Conservation (phyloP, 2,797 vertebrate genomes). For the Aselliscus stoliczkanus region DNA sequence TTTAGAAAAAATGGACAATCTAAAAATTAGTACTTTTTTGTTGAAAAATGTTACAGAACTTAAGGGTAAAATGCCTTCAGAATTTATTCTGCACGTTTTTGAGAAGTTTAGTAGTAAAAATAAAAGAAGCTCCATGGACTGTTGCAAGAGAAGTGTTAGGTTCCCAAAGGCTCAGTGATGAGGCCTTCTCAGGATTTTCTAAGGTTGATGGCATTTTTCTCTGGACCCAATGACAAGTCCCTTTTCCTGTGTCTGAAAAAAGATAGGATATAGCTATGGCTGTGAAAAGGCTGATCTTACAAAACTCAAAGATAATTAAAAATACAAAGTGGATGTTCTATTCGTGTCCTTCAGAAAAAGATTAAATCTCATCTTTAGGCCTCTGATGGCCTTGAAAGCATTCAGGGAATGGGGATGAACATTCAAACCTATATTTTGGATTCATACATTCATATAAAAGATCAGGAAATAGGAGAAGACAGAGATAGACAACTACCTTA, state of each 20-base stretch:
- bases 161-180: neutral
- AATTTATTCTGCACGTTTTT: neutral
- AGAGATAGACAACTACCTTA: fast-evolving
- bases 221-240: too few species aligned
- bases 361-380: neutral
- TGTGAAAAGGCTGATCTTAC: neutral
- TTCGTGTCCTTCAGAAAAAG: neutral
- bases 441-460: neutral
- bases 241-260: neutral
- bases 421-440: neutral
- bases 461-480: neutral
- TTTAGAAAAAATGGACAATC: neutral
- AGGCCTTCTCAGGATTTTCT: too few species aligned
- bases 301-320: neutral
- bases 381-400: too few species aligned
- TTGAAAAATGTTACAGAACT: neutral
- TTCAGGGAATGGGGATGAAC: neutral
- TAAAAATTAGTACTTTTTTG: neutral
- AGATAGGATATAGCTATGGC: too few species aligned
- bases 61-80: neutral
- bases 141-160: neutral
- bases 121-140: fast-evolving
- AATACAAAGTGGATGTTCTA: neutral
- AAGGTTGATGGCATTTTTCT: fast-evolving
- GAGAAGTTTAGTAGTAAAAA: neutral